phyloP scores from a whole-genome alignment of 1,140 invertebrate genomes.

The Cepaea nemoralis region DNA sequence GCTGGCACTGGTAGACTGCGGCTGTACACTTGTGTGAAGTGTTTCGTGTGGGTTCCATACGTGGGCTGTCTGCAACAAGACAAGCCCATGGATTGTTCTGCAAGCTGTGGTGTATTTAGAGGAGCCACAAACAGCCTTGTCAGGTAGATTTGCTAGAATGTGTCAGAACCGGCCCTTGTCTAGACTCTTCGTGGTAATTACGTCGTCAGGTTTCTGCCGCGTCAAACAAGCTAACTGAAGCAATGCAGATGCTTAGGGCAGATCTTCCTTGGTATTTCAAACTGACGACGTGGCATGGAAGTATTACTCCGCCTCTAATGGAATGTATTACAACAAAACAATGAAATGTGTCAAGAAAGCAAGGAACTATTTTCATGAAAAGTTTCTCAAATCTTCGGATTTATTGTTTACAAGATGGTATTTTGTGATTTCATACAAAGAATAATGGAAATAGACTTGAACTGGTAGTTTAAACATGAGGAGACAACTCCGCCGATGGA shows the following conservation, averaged over 20 bases:
- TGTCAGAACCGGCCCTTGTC: not conserved
- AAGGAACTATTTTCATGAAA: not conserved
- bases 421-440: not conserved
- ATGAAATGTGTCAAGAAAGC: not conserved
- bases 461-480: not conserved
- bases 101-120: not conserved
- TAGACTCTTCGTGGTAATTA: not conserved
- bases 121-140: not conserved
- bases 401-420: not conserved
- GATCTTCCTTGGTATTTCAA: not conserved
- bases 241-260: not conserved
- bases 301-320: not conserved
- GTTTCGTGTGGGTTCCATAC: too few relatives aligned
- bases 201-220: not conserved
- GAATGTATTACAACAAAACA: not conserved
- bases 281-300: not conserved
- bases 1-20: too few relatives aligned
- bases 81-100: too few relatives aligned
- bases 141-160: not conserved
- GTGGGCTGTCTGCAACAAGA: too few relatives aligned
- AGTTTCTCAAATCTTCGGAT: not conserved
- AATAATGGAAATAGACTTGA: not conserved
- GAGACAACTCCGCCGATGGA: slow-evolving; percentile 30
- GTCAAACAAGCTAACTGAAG: not conserved
- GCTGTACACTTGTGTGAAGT: too few relatives aligned